Percentiles rank a stretch among this genome's conserved stretches.
Evolutionary conservation across 2,797 vertebrate species (phyloP).

Genomic region (Pangasius mekongensis): DNA sequence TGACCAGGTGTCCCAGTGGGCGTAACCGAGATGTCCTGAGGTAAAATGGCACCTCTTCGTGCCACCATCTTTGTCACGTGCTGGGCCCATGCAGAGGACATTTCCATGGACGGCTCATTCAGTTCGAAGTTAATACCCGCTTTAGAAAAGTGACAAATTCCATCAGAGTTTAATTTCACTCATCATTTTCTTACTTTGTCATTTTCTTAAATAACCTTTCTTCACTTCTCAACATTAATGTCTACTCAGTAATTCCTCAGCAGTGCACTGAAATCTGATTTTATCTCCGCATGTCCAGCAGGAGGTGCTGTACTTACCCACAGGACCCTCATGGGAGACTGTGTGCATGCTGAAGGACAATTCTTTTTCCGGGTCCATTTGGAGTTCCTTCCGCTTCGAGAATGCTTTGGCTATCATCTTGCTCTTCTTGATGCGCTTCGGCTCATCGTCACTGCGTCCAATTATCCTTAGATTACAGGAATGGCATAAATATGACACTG

Average conservation of each 20-base stretch:
- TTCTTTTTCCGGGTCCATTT: slow-evolving; percentile 91
- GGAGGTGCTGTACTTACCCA: slow-evolving; percentile 79
- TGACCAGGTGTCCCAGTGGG: slow-evolving; percentile 91
- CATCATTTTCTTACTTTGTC: background rate
- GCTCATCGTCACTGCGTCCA: slow-evolving; percentile 93
- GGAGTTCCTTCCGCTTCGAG: slow-evolving; percentile 91
- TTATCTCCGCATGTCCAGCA: slow-evolving; percentile 10
- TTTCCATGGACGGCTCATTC: slow-evolving; percentile 90
- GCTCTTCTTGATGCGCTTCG: slow-evolving; percentile 98
- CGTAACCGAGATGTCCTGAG: slow-evolving; percentile 95
- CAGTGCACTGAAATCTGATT: background rate
- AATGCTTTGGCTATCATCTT: slow-evolving; percentile 99
- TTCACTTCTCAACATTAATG: background rate
- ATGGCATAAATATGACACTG: background rate
- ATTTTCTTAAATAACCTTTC: background rate
- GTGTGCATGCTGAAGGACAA: slow-evolving; percentile 98
- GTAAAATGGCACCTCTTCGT: slow-evolving; percentile 92
- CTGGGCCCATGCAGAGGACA: slow-evolving; percentile 96
- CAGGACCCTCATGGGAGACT: slow-evolving; percentile 92
- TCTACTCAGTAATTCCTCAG: background rate
- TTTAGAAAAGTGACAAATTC: slow-evolving; percentile 55
- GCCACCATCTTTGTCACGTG: slow-evolving; percentile 99
- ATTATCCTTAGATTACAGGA: slow-evolving; percentile 78
- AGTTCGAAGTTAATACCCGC: slow-evolving; percentile 94
- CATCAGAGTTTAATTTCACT: background rate